A percentile compares a stretch with the other conserved stretches of the same genome.
Evolutionary conservation across 2,888 invertebrate species (phyloP).

Genomic region (Macropis europaea): DNA sequence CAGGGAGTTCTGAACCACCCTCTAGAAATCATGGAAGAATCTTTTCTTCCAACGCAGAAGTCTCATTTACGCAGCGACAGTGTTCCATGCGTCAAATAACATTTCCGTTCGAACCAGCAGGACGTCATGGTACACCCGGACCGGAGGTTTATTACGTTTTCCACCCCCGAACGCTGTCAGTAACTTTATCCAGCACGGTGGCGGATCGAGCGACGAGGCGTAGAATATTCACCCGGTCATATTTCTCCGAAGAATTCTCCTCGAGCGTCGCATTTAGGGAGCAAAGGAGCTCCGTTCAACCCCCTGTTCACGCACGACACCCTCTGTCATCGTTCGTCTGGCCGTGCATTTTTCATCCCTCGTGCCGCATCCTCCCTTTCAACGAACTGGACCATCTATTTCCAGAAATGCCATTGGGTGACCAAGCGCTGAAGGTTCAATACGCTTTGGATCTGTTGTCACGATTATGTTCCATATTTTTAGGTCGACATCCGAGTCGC

Average conservation of each 20-base stretch:
- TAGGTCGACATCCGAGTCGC: no score
- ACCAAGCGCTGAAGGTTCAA: not conserved
- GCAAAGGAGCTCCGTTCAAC: not conserved
- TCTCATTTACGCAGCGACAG: not conserved
- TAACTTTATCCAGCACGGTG: constrained; percentile 12
- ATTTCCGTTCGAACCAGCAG: not conserved
- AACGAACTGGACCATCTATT: constrained; percentile 1
- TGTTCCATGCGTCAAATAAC: not conserved
- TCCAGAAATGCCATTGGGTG: not conserved
- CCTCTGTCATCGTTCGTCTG: not conserved
- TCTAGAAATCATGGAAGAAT: no score
- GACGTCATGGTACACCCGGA: not conserved
- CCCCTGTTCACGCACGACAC: constrained; percentile 18
- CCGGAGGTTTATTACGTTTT: constrained; percentile 5
- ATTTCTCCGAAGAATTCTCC: constrained; percentile 21
- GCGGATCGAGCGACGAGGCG: not conserved
- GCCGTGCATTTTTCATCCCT: constrained; percentile 3
- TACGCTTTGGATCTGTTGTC: not conserved
- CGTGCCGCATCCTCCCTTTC: not conserved
- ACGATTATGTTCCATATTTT: not conserved
- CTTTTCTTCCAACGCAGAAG: no score
- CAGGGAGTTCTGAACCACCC: no score
- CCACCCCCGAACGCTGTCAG: not conserved
- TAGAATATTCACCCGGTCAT: constrained; percentile 19
- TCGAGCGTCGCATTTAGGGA: not conserved